Base-by-base conservation (phyloP, 2,113 vertebrate genomes). In the Lota lota region DNA sequence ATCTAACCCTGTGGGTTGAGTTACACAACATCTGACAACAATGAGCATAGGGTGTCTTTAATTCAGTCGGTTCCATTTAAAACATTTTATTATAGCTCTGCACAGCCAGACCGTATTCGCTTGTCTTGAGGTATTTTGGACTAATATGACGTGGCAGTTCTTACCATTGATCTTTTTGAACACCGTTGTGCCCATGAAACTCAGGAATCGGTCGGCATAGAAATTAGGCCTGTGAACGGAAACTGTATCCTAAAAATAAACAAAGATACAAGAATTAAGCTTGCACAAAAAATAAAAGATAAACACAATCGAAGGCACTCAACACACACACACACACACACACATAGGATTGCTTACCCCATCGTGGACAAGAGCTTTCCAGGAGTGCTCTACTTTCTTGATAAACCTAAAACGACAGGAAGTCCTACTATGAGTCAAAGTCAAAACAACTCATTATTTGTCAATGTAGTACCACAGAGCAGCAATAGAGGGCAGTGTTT, bases 311-410 rank as follows among this genome's bases (percentile, higher is more conserved):
- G 21, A 50, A 57, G 20, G n/a, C 4, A 47, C 62, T 56, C 62
- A 63, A 18, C 54, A 65, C 28, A 64, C 63, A 63, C 68, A 58
- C 24, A 19, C 59, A n/a, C 2, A 22, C n/a, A 21, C 28, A 64
- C 1, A 28, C n/a, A 21, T 36, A 11, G 1, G 14, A 57, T 11
- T 60, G 85, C 93, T 66, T 82, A 98, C 97, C 75, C 96, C 96
- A 76, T 98, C 96, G 79, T 98, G 94, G 57, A 99, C 94, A 36
- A 98, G 94, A 72, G 97, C 94, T 89, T 99, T 99, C 97, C 97
- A 99, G 28, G 97, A 99, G 89, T 99, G 97, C 71, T 99, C 97
- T 84, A 99, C 83, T 63, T 95, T 99, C 89, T 99, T 99, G 79
- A 99, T 95, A 69, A 99, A 93, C 78, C 97, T 98, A 85, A 75